Conservation (phyloP, 1,140 invertebrate species). For the Cydia fagiglandana region DNA sequence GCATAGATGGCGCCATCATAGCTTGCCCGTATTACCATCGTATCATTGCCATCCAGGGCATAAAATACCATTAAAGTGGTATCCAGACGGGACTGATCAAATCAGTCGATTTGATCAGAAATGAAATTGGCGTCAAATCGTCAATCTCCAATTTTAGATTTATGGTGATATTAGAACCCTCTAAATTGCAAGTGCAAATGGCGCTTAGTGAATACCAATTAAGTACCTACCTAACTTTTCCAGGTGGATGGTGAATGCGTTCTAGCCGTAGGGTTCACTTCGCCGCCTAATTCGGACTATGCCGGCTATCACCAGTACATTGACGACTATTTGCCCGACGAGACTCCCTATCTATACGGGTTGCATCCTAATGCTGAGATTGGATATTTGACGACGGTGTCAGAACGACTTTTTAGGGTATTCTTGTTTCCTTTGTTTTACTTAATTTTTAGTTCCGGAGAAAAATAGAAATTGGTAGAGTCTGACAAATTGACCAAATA, state of each 20-base stretch:
- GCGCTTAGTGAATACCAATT: too few species aligned
- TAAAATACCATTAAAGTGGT: too few species aligned
- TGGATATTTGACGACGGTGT: conserved; percentile 92
- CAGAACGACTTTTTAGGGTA: conserved; percentile 91
- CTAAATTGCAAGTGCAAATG: too few species aligned
- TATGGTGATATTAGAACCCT: too few species aligned
- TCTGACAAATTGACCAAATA: too few species aligned
- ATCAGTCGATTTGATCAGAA: too few species aligned
- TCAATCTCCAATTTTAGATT: too few species aligned
- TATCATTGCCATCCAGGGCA: too few species aligned
- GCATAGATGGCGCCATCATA: too few species aligned
- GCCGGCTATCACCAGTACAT: conserved; percentile 93
- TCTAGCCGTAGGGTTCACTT: conserved; percentile 89
- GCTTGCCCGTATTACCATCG: too few species aligned
- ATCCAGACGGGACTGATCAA: too few species aligned
- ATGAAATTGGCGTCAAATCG: too few species aligned
- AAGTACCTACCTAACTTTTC: background rate
- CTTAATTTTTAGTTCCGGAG: background rate
- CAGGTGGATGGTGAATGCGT: conserved; percentile 90
- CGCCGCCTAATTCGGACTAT: conserved; percentile 93
- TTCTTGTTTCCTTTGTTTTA: background rate
- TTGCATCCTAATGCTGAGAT: conserved; percentile 97
- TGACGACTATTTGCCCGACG: conserved; percentile 91
- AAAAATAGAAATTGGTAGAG: background rate
- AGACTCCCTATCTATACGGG: conserved; percentile 94